phyloP scores from a whole-genome alignment of 1,140 invertebrate species.

The Euschistus heros region DNA sequence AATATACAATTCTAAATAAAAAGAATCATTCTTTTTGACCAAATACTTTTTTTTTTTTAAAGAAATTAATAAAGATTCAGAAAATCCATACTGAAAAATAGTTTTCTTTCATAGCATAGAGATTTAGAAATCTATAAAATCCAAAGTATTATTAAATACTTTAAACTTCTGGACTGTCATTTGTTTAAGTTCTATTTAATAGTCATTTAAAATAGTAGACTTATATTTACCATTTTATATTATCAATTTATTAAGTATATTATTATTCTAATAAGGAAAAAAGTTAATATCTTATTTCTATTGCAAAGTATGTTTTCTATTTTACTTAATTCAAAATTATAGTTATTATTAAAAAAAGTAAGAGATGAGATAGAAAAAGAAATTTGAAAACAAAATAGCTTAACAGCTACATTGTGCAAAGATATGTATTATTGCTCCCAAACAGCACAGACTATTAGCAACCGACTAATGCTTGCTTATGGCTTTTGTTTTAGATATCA shows the following conservation, averaged over 20 bases:
- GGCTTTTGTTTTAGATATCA: not conserved
- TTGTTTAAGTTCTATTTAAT: no score
- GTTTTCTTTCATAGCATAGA: no score
- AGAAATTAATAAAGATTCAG: no score
- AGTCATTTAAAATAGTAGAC: not conserved
- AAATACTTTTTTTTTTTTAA: no score
- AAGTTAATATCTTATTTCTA: not conserved
- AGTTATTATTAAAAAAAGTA: not conserved
- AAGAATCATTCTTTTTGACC: no score
- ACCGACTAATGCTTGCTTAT: constrained; percentile 4
- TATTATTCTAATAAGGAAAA: not conserved
- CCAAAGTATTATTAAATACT: no score
- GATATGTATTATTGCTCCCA: constrained; percentile 23
- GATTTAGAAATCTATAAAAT: no score
- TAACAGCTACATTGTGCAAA: constrained; percentile 20
- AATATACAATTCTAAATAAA: no score
- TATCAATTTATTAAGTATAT: not conserved
- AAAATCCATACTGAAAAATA: no score
- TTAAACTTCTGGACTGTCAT: no score
- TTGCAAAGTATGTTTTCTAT: not conserved
- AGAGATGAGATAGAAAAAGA: not conserved
- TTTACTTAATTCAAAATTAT: not conserved
- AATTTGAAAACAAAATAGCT: constrained; percentile 9
- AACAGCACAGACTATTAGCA: constrained; percentile 13
- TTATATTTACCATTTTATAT: not conserved